A percentile compares a stretch with the other conserved stretches of the same genome.
phyloP scores from a whole-genome alignment of 2,888 invertebrate genomes.

The Pollenia amentaria region DNA sequence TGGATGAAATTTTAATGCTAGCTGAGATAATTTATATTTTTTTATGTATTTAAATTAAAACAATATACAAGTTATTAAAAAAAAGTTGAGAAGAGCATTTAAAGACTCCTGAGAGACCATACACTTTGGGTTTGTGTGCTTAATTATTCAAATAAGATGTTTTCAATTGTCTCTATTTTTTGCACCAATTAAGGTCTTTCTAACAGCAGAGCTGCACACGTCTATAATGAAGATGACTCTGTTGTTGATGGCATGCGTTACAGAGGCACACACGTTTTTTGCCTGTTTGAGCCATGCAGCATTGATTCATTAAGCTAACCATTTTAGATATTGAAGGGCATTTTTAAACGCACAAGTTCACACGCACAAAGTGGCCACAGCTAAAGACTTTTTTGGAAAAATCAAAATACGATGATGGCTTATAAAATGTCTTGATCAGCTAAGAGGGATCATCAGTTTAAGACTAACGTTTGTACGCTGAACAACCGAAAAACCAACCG shows the following conservation, averaged over 20 bases:
- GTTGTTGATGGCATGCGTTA: not conserved
- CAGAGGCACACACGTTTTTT: constrained; percentile 2
- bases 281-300: not conserved
- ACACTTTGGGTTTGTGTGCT: no score
- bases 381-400: constrained; percentile 12
- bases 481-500: constrained; percentile 70
- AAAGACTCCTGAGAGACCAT: not conserved
- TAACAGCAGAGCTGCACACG: constrained; percentile 1
- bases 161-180: not conserved
- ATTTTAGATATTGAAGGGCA: not conserved
- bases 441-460: constrained; percentile 79
- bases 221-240: not conserved
- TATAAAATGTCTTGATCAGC: constrained; percentile 79
- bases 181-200: constrained; percentile 30
- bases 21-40: not conserved
- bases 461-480: constrained; percentile 77
- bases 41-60: not conserved
- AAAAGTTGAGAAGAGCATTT: not conserved
- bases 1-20: not conserved
- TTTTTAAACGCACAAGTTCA: not conserved
- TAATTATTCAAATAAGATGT: no score
- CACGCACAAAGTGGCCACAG: constrained; percentile 6
- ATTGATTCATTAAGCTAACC: not conserved
- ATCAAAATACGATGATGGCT: constrained; percentile 52
- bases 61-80: not conserved